Conservation (phyloP, 2,797 vertebrate genomes). For the Pseudopleuronectes americanus region DNA sequence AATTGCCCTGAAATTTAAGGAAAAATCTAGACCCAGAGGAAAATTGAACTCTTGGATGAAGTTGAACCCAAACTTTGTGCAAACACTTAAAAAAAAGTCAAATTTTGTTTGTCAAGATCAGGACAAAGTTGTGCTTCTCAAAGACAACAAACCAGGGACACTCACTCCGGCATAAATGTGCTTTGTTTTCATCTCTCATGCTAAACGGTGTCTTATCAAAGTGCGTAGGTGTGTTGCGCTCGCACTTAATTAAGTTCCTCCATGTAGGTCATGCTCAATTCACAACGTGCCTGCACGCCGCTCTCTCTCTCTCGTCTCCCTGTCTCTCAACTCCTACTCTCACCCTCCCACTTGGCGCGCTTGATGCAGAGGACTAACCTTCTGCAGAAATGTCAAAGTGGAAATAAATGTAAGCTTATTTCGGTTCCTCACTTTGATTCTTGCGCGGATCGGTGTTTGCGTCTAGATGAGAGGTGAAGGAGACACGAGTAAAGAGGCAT, state of each 20-base stretch:
- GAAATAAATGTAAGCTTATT: conserved; percentile 20
- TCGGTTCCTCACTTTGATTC: conserved; percentile 22
- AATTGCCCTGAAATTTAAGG: conserved; percentile 49
- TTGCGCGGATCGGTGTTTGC: not conserved
- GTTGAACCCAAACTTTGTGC: conserved; percentile 25
- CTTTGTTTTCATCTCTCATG: conserved; percentile 19
- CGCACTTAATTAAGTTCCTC: conserved; percentile 42
- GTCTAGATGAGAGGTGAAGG: conserved; percentile 1
- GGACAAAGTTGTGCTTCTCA: conserved; percentile 5
- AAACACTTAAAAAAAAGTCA: conserved; percentile 14
- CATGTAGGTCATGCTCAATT: conserved; percentile 51
- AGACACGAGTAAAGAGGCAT: not conserved
- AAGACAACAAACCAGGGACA: not conserved
- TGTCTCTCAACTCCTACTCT: conserved; percentile 33
- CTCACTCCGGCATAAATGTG: conserved; percentile 8
- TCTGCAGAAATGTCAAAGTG: conserved; percentile 12
- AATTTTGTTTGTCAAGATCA: conserved; percentile 27
- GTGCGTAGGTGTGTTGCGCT: conserved; percentile 28
- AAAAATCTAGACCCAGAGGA: conserved; percentile 50
- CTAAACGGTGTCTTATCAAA: conserved; percentile 51
- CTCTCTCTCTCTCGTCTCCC: conserved; percentile 27
- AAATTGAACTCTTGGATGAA: conserved; percentile 35
- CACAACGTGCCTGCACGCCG: conserved; percentile 35
- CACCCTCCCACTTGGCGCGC: conserved; percentile 24
- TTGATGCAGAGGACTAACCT: not conserved